Percentiles rank a stretch among this genome's conserved stretches.
phyloP scores from a whole-genome alignment of 2,113 vertebrate genomes.

The Etheostoma cragini region DNA sequence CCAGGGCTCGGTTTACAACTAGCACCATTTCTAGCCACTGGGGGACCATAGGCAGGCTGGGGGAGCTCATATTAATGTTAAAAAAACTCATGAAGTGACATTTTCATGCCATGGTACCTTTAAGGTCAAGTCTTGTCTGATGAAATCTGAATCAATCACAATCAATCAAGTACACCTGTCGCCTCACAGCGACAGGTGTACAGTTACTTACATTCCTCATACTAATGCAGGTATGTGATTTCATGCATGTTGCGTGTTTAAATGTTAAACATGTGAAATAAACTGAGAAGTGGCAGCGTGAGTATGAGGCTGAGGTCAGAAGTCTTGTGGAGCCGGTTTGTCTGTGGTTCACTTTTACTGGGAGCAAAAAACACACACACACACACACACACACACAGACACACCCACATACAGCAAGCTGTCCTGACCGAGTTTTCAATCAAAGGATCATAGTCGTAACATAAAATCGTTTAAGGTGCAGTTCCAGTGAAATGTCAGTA shows the following conservation, averaged over 20 bases:
- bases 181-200: not conserved
- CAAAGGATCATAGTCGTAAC: too few relatives aligned
- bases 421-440: constrained; percentile 21
- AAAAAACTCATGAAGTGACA: too few relatives aligned
- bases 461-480: too few relatives aligned
- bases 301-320: constrained; percentile 22
- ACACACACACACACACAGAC: constrained; percentile 14
- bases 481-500: too few relatives aligned
- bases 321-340: not conserved
- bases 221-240: not conserved
- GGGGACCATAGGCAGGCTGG: too few relatives aligned
- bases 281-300: constrained; percentile 10
- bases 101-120: too few relatives aligned
- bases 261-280: constrained; percentile 1
- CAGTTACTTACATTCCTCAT: not conserved
- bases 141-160: not conserved
- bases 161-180: too few relatives aligned
- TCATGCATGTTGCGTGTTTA: constrained; percentile 4
- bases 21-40: too few relatives aligned
- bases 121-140: not conserved
- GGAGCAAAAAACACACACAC: constrained; percentile 33
- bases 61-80: too few relatives aligned
- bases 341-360: constrained; percentile 50
- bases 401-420: constrained; percentile 30
- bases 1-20: too few relatives aligned